Base-by-base conservation (phyloP, 2,113 vertebrate species). In the Hipposideros armiger region DNA sequence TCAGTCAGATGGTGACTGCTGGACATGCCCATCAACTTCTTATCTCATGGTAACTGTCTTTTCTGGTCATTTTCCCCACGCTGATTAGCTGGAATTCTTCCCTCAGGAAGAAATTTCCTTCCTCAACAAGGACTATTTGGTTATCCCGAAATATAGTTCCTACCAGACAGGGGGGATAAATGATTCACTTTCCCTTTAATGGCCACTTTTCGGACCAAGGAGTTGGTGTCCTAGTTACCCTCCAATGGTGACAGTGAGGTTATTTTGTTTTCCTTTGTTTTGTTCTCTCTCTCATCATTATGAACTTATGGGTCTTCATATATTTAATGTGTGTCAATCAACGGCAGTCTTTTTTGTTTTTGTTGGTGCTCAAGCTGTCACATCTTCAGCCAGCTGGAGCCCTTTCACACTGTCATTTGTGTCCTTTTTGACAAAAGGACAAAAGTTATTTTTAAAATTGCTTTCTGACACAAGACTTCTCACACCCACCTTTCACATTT, bases 51-150 rank as follows among this genome's bases (percentile, higher is more conserved):
- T 6, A 64, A 19, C 30, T 84, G 22, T 69, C 72, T 91, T 54
- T 26, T 60, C 6, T 5, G 11, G 72, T 40, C 16, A n/a, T 14
- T 50, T 30, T 62, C 14, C 2, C 30, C 45, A 20, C 64, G 42
- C 26, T 1, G 56, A 72, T 62, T 62, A 42, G n/a, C 32, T 50
- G 36, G 72, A 28, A 42, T 67, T 58, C 91, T 77, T 86, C 36
- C 30, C 50, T 58, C 36, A 77, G 84, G 40, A 67, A 87, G 62
- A 40, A 72, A 42, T 73, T 2, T 52, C 84, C n/a, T 81, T 72
- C n/a, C 4, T 40, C 42, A 6, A 3, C 0, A 0, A 54, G 66
- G 54, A 45, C 66, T n/a, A 3, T n/a, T 45, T 70, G 78, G 32
- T 73, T 72, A n/a, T 36, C 52, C 36, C 58, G 84, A 80, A 42